Evolutionary conservation across 2,113 vertebrate species (phyloP).

Genomic region (Platysteira castanea): DNA sequence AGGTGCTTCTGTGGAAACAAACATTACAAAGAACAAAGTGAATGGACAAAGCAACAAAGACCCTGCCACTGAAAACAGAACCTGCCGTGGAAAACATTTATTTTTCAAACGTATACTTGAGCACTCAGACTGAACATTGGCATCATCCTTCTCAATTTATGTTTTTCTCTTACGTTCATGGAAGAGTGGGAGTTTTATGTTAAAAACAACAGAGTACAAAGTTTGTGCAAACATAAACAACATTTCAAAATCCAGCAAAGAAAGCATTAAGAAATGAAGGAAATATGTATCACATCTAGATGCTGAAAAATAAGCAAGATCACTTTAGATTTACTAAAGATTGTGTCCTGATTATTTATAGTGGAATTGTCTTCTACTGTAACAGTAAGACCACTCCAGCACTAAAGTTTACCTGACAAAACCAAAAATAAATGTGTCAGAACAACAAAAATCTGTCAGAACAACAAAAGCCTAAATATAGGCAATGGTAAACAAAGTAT

Average conservation of each 20-base stretch:
- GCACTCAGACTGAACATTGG: background rate
- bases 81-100: background rate
- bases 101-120: background rate
- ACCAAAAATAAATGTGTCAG: background rate
- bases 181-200: background rate
- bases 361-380: background rate
- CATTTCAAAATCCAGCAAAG: background rate
- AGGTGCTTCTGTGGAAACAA: background rate
- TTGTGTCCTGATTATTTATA: background rate
- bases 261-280: background rate
- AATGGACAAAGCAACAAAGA: background rate
- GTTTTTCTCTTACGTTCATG: background rate
- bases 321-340: background rate
- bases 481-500: background rate
- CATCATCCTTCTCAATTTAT: background rate
- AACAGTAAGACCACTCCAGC: background rate
- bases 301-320: background rate
- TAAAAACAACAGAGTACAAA: background rate
- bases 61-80: background rate
- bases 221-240: background rate
- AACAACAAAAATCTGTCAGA: background rate
- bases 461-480: background rate
- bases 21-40: background rate
- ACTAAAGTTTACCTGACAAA: background rate
- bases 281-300: background rate